phyloP scores from a whole-genome alignment of 2,888 invertebrate genomes.

The Hydroisotoma schaefferi region DNA sequence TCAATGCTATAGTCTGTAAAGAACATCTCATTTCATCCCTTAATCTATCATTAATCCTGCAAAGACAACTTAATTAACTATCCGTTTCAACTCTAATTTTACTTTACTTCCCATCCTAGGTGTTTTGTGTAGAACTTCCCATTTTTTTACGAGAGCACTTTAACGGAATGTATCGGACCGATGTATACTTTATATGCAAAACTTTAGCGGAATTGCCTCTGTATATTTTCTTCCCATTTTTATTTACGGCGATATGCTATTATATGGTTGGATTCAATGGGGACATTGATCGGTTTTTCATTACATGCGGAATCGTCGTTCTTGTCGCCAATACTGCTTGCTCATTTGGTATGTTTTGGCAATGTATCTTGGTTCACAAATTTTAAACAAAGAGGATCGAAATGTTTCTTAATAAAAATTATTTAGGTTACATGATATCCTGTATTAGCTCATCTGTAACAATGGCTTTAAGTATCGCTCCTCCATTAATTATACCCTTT shows the following conservation, averaged over 20 bases:
- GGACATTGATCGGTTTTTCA: constrained; percentile 61
- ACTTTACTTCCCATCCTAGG: constrained; percentile 60
- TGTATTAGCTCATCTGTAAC: constrained; percentile 63
- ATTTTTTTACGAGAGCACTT: constrained; percentile 84
- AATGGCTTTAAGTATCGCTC: constrained; percentile 85
- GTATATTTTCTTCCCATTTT: constrained; percentile 71
- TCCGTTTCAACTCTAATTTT: constrained; percentile 1
- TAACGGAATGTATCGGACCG: constrained; percentile 85
- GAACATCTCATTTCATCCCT: too few species aligned
- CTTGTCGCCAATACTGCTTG: constrained; percentile 83
- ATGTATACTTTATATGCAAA: constrained; percentile 87
- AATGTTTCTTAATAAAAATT: too few species aligned
- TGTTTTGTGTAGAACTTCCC: constrained; percentile 83
- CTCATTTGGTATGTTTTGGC: constrained; percentile 70
- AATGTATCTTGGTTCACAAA: not conserved
- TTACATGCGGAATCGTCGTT: constrained; percentile 66
- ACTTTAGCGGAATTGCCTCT: constrained; percentile 85
- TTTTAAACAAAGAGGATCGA: not conserved
- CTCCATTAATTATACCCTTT: constrained; percentile 84
- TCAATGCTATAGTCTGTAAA: too few species aligned
- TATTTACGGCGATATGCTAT: constrained; percentile 80
- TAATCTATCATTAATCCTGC: too few species aligned
- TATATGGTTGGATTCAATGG: constrained; percentile 83
- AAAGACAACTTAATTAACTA: not conserved
- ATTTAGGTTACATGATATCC: constrained; percentile 83